Percentiles rank a stretch among this genome's conserved stretches.
phyloP scores from a whole-genome alignment of 2,888 invertebrate genomes.

The Leptodirus hochenwartii region DNA sequence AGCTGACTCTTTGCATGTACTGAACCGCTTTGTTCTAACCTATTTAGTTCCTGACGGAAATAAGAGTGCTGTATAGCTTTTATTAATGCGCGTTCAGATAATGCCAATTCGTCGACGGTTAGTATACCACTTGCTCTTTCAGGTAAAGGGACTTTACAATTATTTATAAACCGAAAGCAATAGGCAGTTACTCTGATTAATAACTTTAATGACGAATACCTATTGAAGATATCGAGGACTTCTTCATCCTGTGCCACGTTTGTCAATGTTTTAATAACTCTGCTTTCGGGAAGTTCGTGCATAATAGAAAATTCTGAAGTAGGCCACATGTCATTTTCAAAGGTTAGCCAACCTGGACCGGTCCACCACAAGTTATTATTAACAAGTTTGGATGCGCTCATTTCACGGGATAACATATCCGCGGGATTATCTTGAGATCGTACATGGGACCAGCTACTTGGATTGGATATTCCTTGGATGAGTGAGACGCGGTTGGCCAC shows the following conservation, averaged over 20 bases:
- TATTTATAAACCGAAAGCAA: background rate
- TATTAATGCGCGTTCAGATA: no score
- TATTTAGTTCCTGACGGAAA: background rate
- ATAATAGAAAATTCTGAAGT: background rate
- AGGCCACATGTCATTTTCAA: background rate
- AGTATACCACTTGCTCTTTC: background rate
- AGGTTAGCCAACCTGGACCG: background rate
- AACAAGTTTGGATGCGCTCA: background rate
- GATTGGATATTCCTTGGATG: background rate
- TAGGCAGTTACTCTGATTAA: no score
- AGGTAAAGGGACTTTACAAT: slow-evolving; percentile 1
- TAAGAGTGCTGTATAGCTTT: background rate
- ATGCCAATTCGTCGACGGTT: no score
- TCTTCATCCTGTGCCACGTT: no score
- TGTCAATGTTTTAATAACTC: no score
- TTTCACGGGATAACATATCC: background rate
- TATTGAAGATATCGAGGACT: no score
- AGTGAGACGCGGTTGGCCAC: no score
- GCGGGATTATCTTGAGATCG: background rate
- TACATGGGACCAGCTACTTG: background rate
- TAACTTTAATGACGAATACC: no score
- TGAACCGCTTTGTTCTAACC: background rate
- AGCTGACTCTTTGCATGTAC: background rate
- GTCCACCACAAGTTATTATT: background rate
- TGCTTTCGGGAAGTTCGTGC: background rate